Base-by-base conservation (phyloP, 2,888 invertebrate species). In the Epirrita christyi region DNA sequence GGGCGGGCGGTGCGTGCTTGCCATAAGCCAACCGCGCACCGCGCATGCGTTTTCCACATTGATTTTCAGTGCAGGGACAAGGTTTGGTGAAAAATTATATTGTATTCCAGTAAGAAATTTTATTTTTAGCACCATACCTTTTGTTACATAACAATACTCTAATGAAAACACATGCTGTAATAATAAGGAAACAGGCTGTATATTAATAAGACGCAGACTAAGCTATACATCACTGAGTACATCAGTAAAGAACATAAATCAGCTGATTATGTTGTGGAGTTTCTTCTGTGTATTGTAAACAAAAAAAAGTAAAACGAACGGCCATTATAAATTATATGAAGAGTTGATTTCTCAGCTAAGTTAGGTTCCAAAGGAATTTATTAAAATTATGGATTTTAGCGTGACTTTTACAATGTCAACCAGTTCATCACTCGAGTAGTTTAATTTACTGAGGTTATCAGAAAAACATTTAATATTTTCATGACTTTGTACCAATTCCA, bases 1-100 rank as follows among this genome's bases (percentile, higher is more conserved):
- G 41, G 49, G 46, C 32, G 15, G 50, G 55, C 44, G 44, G 47
- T 55, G 50, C 10, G 48, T 55, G 32, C 36, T 49, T 29, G 50
- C 50, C 63, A 66, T 61, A 68, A 67, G 61, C 61, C 60, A 68
- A 63, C 63, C 53, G 43, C 21, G 36, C 41, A 63, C 50, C 49
- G 72, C 88, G 88, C 87, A 87, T 86, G 89, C 88, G 88, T 70
- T 78, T 14, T 62, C 36, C 40, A 36, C 80, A 89, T 90, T 80
- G 89, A 90, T 90, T 89, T 86, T 86, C 79, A 86, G 81, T 75
- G 81, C 73, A 68, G 79, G 67, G 69, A 67, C 65, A 41, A 55
- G 32, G 46, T 36, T 55, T 45, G n/a, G 55, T 53, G 27, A 44
- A 57, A 58, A 53, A 45, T 28, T 13, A 46, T 37, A 49, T 45